phyloP scores from a whole-genome alignment of 1,140 invertebrate genomes.

The Tribolium madens region DNA sequence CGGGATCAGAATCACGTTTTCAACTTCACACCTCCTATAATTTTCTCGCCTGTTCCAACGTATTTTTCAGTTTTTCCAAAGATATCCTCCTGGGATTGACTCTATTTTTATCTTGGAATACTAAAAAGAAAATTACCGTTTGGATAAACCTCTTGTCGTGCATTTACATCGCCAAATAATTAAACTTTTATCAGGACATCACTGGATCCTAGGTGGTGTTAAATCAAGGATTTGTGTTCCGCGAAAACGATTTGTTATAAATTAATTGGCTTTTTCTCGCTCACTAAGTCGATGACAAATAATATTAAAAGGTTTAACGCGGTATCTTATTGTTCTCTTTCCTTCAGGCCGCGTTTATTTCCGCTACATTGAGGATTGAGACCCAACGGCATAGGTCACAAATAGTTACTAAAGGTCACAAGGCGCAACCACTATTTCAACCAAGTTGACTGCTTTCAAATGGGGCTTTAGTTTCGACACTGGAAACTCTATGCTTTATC shows the following conservation, averaged over 20 bases:
- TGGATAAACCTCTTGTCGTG: not conserved
- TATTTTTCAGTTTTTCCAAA: conserved; percentile 37
- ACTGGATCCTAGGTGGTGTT: not conserved
- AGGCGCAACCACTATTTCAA: not conserved
- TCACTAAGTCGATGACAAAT: conserved; percentile 35
- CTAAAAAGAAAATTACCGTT: conserved; percentile 20
- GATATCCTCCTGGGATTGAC: conserved; percentile 10
- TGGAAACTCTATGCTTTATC: conserved; percentile 19
- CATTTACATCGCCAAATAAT: conserved; percentile 17
- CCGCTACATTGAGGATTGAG: conserved; percentile 17
- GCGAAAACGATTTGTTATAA: conserved; percentile 22
- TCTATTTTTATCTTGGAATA: conserved; percentile 33
- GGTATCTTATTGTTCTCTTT: conserved; percentile 16
- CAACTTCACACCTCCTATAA: conserved; percentile 45
- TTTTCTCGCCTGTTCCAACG: conserved; percentile 28
- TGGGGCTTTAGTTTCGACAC: not conserved
- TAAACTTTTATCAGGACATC: conserved; percentile 14
- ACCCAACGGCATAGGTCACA: conserved; percentile 8
- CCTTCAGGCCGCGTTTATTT: conserved; percentile 14
- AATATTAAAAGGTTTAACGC: conserved; percentile 32
- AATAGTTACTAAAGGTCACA: conserved; percentile 13
- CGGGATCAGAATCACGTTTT: conserved; percentile 50
- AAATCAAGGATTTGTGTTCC: conserved; percentile 34
- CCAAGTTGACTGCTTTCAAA: conserved; percentile 1
- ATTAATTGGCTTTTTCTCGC: conserved; percentile 27